Conservation (phyloP, 2,113 vertebrate species). For the Prunella himalayana region DNA sequence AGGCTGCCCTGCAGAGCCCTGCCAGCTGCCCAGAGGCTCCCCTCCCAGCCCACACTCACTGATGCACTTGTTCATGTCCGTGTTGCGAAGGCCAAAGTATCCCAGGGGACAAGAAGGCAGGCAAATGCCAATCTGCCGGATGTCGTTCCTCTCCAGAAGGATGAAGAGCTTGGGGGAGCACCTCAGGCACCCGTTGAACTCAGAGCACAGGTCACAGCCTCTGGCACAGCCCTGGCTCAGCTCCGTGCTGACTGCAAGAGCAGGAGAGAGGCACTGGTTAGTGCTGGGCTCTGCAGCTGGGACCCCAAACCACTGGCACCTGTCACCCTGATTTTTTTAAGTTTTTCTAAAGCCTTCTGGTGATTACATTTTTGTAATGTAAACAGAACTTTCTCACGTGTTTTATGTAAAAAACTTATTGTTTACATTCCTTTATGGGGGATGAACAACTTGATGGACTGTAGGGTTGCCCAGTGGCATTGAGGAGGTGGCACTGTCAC, state of each 20-base stretch:
- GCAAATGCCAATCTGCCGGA: constrained; percentile 93
- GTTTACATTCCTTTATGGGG: too few relatives aligned
- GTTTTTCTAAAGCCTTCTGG: too few relatives aligned
- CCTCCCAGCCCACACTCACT: constrained; percentile 78
- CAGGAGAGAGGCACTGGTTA: neutral
- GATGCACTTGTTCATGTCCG: constrained; percentile 96
- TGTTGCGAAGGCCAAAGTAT: constrained; percentile 93
- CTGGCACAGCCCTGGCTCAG: constrained; percentile 88
- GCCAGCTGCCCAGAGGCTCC: fast-evolving
- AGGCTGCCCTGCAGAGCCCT: neutral
- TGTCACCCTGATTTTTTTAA: too few relatives aligned
- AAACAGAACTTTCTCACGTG: too few relatives aligned
- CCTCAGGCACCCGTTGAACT: constrained; percentile 96
- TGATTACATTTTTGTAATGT: too few relatives aligned
- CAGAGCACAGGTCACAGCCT: constrained; percentile 93
- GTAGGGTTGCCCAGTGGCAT: too few relatives aligned
- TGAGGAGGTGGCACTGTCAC: too few relatives aligned
- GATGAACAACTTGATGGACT: too few relatives aligned
- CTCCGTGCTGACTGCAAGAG: constrained; percentile 85
- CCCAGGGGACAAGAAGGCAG: constrained; percentile 91
- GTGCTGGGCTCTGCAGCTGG: fast-evolving
- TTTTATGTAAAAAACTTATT: too few relatives aligned
- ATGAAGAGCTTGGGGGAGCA: constrained; percentile 96
- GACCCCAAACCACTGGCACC: neutral
- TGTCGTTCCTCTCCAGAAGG: constrained; percentile 93